These are phyloP conservation scores for Anguilla marmorata DNA, from an alignment of 2,797 vertebrate genomes.

Conservation along the genomic window DNA sequence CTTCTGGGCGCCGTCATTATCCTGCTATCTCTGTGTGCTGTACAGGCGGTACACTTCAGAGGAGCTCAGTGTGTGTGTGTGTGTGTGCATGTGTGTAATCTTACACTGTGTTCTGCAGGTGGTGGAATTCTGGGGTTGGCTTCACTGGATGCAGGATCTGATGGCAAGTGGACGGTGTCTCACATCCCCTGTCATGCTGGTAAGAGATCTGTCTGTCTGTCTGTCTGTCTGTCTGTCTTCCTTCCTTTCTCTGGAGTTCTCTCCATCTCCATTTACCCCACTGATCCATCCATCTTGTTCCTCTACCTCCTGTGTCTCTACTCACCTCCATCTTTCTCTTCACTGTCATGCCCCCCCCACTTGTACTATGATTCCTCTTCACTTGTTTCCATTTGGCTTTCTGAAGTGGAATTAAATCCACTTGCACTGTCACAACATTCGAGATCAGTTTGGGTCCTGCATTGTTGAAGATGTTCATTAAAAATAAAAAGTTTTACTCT, in stretches of 20 bases:
- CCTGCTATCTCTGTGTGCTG: neutral
- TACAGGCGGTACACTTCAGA: constrained; percentile 21
- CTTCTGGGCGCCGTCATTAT: constrained; percentile 15
- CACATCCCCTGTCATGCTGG: constrained; percentile 89
- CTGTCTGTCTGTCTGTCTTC: neutral
- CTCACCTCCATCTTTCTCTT: neutral
- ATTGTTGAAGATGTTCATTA: neutral
- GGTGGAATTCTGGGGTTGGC: constrained; percentile 80
- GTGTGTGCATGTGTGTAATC: neutral
- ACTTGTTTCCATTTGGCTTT: neutral
- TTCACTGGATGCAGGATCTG: constrained; percentile 69
- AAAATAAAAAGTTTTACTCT: neutral
- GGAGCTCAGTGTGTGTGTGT: constrained; percentile 49
- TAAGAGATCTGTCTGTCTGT: constrained; percentile 52
- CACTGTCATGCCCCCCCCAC: neutral
- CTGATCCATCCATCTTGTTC: too few species aligned
- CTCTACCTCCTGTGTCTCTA: too few species aligned
- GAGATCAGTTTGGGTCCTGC: neutral
- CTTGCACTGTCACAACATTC: neutral
- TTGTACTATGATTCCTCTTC: neutral
- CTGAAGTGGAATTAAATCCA: neutral
- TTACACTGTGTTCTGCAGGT: constrained; percentile 67
- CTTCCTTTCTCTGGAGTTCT: neutral
- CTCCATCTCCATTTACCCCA: too few species aligned
- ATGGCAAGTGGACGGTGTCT: constrained; percentile 72